phyloP scores from a whole-genome alignment of 2,888 invertebrate genomes.

The Acanthosepion esculentum region DNA sequence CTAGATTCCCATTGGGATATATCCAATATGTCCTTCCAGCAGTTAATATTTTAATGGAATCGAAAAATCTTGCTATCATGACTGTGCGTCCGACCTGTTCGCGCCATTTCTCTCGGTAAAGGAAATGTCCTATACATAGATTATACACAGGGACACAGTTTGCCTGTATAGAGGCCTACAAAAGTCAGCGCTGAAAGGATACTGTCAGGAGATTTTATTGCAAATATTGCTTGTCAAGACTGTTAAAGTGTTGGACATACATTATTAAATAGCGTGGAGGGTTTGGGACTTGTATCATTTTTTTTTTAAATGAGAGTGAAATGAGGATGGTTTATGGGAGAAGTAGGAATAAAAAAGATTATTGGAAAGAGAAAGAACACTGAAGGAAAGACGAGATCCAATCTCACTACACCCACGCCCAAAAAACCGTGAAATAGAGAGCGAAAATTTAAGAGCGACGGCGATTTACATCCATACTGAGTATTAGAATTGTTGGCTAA shows the following conservation, averaged over 20 bases:
- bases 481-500: too few relatives aligned
- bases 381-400: too few relatives aligned
- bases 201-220: slow-evolving; percentile 5
- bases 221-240: slow-evolving; percentile 3
- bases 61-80: background rate
- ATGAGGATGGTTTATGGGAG: background rate
- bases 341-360: background rate
- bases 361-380: too few relatives aligned
- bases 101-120: background rate
- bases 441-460: too few relatives aligned
- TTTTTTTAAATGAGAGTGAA: background rate
- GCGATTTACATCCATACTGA: too few relatives aligned
- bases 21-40: background rate
- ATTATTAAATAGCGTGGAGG: background rate
- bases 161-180: too few relatives aligned
- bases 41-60: slow-evolving; percentile 33
- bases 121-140: background rate
- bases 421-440: too few relatives aligned
- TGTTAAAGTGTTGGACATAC: background rate
- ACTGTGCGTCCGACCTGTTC: background rate
- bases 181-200: background rate
- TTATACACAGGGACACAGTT: background rate
- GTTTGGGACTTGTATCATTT: background rate
- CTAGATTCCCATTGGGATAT: background rate
- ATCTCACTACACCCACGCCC: too few relatives aligned